These are phyloP conservation scores for Poeciliopsis retropinna DNA, from an alignment of 2,113 vertebrate species.

Conservation along the genomic window DNA sequence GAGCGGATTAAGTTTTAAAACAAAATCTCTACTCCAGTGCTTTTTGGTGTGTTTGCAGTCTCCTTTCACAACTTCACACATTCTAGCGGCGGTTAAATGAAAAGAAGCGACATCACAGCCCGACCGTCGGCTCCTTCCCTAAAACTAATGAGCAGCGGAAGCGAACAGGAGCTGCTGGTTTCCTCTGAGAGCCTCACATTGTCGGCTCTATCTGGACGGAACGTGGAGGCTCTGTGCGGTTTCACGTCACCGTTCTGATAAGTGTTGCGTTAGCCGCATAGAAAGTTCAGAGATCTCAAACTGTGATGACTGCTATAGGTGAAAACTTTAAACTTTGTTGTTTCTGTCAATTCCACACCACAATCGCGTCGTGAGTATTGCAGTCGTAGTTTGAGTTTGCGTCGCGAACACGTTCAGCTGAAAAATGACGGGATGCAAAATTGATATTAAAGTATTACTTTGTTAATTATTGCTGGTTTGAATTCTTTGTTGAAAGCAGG, in stretches of 20 bases:
- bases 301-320: not conserved
- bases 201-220: not conserved
- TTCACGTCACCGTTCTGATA: not conserved
- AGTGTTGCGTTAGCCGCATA: not conserved
- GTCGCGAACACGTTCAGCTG: too few relatives aligned
- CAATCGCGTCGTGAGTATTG: not conserved
- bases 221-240: not conserved
- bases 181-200: not conserved
- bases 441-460: too few relatives aligned
- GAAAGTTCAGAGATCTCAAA: not conserved
- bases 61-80: not conserved
- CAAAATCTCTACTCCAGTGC: not conserved
- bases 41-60: not conserved
- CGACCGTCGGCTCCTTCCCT: not conserved
- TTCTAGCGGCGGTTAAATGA: conserved; percentile 11
- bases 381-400: too few relatives aligned
- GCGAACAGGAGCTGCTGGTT: conserved; percentile 3
- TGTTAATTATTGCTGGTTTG: too few relatives aligned
- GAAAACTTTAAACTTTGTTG: not conserved
- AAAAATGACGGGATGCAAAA: too few relatives aligned
- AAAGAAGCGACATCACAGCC: conserved; percentile 8
- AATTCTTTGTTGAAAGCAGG: too few relatives aligned
- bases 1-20: not conserved
- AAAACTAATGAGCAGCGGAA: conserved; percentile 25
- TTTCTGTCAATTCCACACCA: not conserved